Evolutionary conservation across 1,140 invertebrate species (phyloP).

Genomic region (Aphelenchoides fujianensis): DNA sequence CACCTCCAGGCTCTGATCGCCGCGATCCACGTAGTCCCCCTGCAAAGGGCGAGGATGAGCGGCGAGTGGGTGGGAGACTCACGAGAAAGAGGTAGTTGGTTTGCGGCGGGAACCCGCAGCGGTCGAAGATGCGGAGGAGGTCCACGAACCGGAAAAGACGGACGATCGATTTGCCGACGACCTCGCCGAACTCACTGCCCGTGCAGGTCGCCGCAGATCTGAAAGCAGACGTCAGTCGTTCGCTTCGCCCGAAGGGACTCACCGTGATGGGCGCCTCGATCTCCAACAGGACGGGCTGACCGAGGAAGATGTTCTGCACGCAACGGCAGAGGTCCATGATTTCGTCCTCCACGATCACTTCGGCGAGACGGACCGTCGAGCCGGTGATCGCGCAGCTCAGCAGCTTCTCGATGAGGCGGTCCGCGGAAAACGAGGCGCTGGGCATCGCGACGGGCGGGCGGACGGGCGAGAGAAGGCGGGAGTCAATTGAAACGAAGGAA

Average conservation of each 20-base stretch:
- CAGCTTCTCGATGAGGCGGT: background rate
- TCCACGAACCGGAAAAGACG: slow-evolving; percentile 74
- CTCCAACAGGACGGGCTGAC: slow-evolving; percentile 42
- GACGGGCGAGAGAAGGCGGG: too few relatives aligned
- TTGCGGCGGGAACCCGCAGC: slow-evolving; percentile 51
- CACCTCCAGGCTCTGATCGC: slow-evolving; percentile 60
- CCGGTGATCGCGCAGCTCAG: background rate
- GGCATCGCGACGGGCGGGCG: slow-evolving; percentile 3
- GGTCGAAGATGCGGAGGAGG: slow-evolving; percentile 64
- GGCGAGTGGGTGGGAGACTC: background rate
- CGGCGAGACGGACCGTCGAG: background rate
- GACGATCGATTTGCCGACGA: slow-evolving; percentile 90
- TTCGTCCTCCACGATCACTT: background rate
- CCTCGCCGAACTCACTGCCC: slow-evolving; percentile 63
- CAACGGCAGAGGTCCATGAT: slow-evolving; percentile 63
- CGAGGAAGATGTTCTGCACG: slow-evolving; percentile 62
- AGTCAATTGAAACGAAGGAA: too few relatives aligned
- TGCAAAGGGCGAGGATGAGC: background rate
- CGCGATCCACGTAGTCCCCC: slow-evolving; percentile 49
- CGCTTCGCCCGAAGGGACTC: background rate
- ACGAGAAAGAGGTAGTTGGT: slow-evolving; percentile 46
- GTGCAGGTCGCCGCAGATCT: slow-evolving; percentile 62
- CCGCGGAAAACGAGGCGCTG: background rate
- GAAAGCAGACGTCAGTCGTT: too few relatives aligned
- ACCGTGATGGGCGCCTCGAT: slow-evolving; percentile 43